Evolutionary conservation across 1,140 invertebrate genomes (phyloP).

Genomic region (Apis dorsata): DNA sequence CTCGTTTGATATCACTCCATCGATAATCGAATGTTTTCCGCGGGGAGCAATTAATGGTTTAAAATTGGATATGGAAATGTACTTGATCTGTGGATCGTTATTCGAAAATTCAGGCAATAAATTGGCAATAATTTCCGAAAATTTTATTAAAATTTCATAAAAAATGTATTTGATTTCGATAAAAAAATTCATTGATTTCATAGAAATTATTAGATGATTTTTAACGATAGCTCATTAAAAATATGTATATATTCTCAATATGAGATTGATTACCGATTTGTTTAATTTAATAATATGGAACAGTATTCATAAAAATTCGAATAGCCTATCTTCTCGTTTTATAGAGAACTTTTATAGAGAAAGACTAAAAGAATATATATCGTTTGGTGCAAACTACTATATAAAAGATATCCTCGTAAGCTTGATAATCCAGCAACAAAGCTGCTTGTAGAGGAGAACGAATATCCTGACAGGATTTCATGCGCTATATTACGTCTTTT

Average conservation of each 20-base stretch:
- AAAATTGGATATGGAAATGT: constrained; percentile 5
- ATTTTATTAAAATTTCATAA: background rate
- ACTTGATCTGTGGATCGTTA: background rate
- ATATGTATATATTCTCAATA: too few relatives aligned
- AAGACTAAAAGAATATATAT: constrained; percentile 43
- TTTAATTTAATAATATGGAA: too few relatives aligned
- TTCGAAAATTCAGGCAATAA: background rate
- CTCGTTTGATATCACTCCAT: constrained; percentile 7
- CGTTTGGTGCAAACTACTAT: constrained; percentile 17
- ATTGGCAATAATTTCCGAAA: background rate
- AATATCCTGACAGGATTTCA: background rate
- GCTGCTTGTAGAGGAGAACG: background rate
- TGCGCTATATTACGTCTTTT: too few relatives aligned
- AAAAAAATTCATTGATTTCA: too few relatives aligned
- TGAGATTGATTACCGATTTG: too few relatives aligned
- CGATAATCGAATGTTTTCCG: constrained; percentile 12
- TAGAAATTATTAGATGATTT: too few relatives aligned
- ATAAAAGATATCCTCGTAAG: background rate
- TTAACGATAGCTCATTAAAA: too few relatives aligned
- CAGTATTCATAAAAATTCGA: background rate
- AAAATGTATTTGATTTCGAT: background rate
- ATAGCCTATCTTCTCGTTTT: constrained; percentile 19
- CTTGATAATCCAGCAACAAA: constrained; percentile 28
- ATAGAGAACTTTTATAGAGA: background rate
- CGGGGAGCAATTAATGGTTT: background rate